A percentile compares a stretch with the other conserved stretches of the same genome.
Evolutionary conservation across 2,888 invertebrate genomes (phyloP).

Genomic region (Auanema sp.): DNA sequence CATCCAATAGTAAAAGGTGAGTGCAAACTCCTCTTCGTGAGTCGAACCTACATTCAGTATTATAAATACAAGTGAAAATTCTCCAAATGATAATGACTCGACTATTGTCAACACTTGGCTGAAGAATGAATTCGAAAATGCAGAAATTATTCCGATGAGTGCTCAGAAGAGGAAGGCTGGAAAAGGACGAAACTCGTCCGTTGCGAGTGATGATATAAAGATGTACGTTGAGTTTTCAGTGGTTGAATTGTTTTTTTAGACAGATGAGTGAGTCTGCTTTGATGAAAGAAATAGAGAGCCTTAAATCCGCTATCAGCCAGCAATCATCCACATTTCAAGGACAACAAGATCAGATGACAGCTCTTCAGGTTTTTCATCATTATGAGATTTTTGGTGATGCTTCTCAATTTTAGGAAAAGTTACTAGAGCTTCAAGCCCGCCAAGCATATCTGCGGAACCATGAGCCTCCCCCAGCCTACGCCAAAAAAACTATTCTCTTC

Average conservation of each 20-base stretch:
- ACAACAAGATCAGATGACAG: constrained; percentile 52
- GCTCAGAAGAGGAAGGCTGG: background rate
- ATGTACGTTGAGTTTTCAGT: too few relatives aligned
- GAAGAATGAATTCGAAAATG: constrained; percentile 37
- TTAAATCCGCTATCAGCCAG: constrained; percentile 48
- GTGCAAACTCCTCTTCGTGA: background rate
- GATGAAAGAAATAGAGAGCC: constrained; percentile 46
- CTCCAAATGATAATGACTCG: constrained; percentile 30
- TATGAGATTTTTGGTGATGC: background rate
- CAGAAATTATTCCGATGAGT: constrained; percentile 41
- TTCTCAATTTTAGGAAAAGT: constrained; percentile 23
- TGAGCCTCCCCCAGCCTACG: constrained; percentile 39
- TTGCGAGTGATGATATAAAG: background rate
- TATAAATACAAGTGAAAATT: background rate
- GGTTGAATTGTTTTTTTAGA: constrained; percentile 1
- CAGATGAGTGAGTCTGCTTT: constrained; percentile 21
- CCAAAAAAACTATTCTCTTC: constrained; percentile 29
- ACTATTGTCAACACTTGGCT: constrained; percentile 39
- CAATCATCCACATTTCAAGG: constrained; percentile 52
- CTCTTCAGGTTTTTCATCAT: constrained; percentile 36
- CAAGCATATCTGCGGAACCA: constrained; percentile 33
- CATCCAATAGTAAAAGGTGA: constrained; percentile 17
- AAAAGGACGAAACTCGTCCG: background rate
- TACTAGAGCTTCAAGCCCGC: constrained; percentile 41
- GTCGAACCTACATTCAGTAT: background rate